Base-by-base conservation (phyloP, 1,140 invertebrate species). In the Apis mellifera region DNA sequence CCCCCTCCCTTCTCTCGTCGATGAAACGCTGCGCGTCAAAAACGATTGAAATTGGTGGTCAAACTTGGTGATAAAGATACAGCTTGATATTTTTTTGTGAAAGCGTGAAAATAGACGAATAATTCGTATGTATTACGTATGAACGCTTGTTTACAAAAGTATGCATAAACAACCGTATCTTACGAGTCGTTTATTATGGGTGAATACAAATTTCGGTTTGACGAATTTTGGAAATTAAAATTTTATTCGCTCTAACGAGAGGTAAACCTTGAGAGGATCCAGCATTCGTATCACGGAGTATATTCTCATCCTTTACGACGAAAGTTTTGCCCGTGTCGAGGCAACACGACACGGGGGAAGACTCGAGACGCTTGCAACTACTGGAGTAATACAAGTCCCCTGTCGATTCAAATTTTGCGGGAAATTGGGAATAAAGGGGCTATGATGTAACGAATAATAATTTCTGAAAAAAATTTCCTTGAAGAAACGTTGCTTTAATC, bases 241-340 rank as follows among this genome's bases (percentile, higher is more conserved):
- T 42, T 42, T 42, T 42, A 42, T 32, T 32, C 32, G 32, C 32
- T 32, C 32, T 32, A 32, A 32, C 2, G 32, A 32, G 32, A 32
- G 32, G 32, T 32, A 3, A 32, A 32, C 32, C 32, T 32, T 23
- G 42, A 8, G 50, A 50, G 12, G 65, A 48, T 32, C 48, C 19
- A 12, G 62, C 59, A 21, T 68, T 81, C 77, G 81, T 84, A 81
- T 62, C 74, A 57, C 21, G 55, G 59, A 60, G 74, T 72, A 69
- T 83, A 69, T 73, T 76, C 77, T 21, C 59, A 54, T 83, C 85
- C 78, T 88, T 89, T 89, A 89, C 78, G 86, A 15, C 42, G 57
- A 70, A 89, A 90, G 73, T 90, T 90, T 88, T 74, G 57, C 77
- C 65, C 78, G 82, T 86, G 86, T 90, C 90, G 86, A 89, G 84